Evolutionary conservation across 2,888 invertebrate species (phyloP).

Genomic region (Nysson spinosus): DNA sequence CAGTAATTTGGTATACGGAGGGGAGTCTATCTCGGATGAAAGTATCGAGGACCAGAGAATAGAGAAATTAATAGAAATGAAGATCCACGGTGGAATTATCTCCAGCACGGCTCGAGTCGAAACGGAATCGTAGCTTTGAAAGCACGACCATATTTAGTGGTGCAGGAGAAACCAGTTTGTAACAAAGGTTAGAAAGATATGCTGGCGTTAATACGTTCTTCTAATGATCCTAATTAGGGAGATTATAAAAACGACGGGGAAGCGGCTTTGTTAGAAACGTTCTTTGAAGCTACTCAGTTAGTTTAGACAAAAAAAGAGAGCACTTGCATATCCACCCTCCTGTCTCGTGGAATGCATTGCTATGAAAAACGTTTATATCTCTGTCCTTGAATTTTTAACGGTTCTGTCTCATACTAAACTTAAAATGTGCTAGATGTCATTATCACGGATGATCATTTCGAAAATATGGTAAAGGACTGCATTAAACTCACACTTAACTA

Average conservation of each 20-base stretch:
- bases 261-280: background rate
- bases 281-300: background rate
- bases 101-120: slow-evolving; percentile 12
- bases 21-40: background rate
- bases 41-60: background rate
- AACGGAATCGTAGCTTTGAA: slow-evolving; percentile 20
- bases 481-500: no score
- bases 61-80: slow-evolving; percentile 21
- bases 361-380: no score
- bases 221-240: slow-evolving; percentile 32
- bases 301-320: background rate
- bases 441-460: no score
- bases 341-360: no score
- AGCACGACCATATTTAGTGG: slow-evolving; percentile 2
- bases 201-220: slow-evolving; percentile 25
- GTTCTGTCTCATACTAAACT: no score
- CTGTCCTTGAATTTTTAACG: no score
- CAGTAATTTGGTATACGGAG: background rate
- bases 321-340: background rate
- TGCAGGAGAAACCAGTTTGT: slow-evolving; percentile 18
- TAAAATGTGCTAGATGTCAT: no score
- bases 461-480: no score
- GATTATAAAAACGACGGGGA: slow-evolving; percentile 9
- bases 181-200: slow-evolving; percentile 11
- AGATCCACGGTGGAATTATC: slow-evolving; percentile 14